Conservation (phyloP, 2,888 invertebrate genomes). For the Halictus ligatus region DNA sequence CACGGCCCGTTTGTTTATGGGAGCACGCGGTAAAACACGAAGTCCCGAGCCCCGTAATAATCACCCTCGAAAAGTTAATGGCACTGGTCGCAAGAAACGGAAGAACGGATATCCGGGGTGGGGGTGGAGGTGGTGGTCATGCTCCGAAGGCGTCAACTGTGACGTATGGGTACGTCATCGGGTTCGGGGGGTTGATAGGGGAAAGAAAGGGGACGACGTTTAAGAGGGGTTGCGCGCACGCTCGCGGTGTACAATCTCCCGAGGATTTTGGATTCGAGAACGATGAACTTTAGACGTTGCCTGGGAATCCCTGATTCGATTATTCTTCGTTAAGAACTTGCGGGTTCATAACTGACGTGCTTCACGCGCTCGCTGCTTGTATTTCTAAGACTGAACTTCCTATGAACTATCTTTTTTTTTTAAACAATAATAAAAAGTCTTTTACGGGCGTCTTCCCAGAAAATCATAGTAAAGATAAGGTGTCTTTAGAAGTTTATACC, state of each 20-base stretch:
- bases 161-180: constrained; percentile 16
- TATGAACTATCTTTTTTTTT: not conserved
- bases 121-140: not conserved
- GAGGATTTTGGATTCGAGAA: constrained; percentile 30
- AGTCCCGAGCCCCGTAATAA: constrained; percentile 23
- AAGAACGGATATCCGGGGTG: constrained; percentile 38
- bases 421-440: not conserved
- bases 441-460: not conserved
- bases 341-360: constrained; percentile 7
- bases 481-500: not conserved
- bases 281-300: constrained; percentile 50
- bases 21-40: not conserved
- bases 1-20: constrained; percentile 12
- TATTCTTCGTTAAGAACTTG: constrained; percentile 31
- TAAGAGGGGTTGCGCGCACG: not conserved
- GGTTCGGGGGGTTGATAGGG: constrained; percentile 14
- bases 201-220: constrained; percentile 1
- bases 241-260: constrained; percentile 15
- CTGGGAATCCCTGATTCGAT: constrained; percentile 42
- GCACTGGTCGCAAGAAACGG: constrained; percentile 31
- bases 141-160: constrained; percentile 22
- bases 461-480: not conserved
- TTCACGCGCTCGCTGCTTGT: not conserved
- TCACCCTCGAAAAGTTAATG: constrained; percentile 22
- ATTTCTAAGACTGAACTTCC: not conserved